Base-by-base conservation (phyloP, 1,140 invertebrate species). In the Pogonus chalceus region DNA sequence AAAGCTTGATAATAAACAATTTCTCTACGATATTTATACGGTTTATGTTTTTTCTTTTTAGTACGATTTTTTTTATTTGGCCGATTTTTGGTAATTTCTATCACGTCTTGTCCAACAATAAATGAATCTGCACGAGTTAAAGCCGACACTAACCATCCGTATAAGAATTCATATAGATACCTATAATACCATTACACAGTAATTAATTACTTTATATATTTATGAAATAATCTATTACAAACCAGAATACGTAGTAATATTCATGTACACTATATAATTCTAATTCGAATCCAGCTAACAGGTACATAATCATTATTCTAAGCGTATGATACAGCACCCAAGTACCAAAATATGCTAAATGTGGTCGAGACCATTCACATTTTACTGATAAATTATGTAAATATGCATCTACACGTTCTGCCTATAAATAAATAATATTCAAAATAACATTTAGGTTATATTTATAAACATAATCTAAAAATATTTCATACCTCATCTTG, bases 261-360 rank as follows among this genome's bases (percentile, higher is more conserved):
- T 98, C 95, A 67, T 96, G 93, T n/a, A 87, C 83, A 37, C 90
- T 91, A 74, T 97, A 98, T 0, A 98, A 72, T 69, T 97, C 93
- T 16, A 98, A 74, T 66, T 98, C 94, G 63, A 98, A 92, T 0
- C 95, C 95, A 50, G 90, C 88, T 54, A 97, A 77, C 20, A 96
- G 76, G 72, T 95, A 98, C 69, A 92, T 87, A 54, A 95, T 88
- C 92, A 97, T 97, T n/a, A 94, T 84, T 56, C 89, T 78, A 16
- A 97, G 76, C n/a, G 91, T 94, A 69, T 96, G 92, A 73, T 96
- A 96, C 43, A 97, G 76, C 21, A 96, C 83, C 95, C 95, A 98
- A 7, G 92, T 96, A 35, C 90, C 88, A 70, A 96, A 93, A 68
- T 90, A 95, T 0, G 91, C 87, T 51, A 88, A 76, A 67, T 92